These are phyloP conservation scores for Sisor rabdophorus DNA, from an alignment of 2,113 vertebrate genomes.

Conservation along the genomic window DNA sequence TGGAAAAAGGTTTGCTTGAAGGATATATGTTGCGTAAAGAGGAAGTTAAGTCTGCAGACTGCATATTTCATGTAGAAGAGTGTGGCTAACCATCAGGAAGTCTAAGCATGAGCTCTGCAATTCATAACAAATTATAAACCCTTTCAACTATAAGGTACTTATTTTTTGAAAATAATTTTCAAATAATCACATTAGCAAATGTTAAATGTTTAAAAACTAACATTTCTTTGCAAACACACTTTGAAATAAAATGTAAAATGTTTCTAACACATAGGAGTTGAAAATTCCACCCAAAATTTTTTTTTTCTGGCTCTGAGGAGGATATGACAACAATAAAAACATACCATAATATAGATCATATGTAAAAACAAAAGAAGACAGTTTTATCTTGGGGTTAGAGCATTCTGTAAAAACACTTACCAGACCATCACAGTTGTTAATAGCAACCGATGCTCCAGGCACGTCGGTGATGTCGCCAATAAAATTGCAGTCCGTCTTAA, in stretches of 20 bases:
- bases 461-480: constrained; percentile 89
- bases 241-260: too few relatives aligned
- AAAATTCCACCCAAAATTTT: too few relatives aligned
- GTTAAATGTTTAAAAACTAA: neutral
- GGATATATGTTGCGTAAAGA: constrained; percentile 39
- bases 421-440: constrained; percentile 98
- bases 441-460: constrained; percentile 86
- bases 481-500: constrained; percentile 87
- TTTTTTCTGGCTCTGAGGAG: too few relatives aligned
- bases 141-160: too few relatives aligned
- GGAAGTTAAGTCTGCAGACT: constrained; percentile 28
- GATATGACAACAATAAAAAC: neutral
- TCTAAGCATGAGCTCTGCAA: constrained; percentile 1
- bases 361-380: neutral
- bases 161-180: too few relatives aligned
- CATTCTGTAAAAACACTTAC: constrained; percentile 72
- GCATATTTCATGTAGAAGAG: constrained; percentile 5
- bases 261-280: too few relatives aligned
- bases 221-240: too few relatives aligned
- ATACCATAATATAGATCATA: neutral
- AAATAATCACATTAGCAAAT: neutral
- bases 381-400: neutral
- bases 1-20: constrained; percentile 21
- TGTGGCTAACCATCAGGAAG: neutral
- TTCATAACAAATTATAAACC: constrained; percentile 1